Evolutionary conservation across 2,797 vertebrate species (phyloP), one percentile per base, ranked within the genome.

Genomic region (Leptatherina wallacei): DNA sequence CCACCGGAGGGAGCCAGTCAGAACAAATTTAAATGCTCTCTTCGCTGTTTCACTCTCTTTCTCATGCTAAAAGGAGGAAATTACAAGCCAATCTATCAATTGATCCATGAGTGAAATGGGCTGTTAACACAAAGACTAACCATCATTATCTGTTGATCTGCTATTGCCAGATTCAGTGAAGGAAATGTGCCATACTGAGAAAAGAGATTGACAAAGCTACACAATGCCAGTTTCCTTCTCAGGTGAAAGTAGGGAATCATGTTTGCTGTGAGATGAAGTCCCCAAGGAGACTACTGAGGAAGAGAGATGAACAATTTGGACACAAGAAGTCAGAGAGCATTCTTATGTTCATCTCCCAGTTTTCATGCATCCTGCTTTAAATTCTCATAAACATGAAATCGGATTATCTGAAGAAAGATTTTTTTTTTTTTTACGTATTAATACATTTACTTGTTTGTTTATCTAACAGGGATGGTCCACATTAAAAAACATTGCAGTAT

Each of bases 31-130:
- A 60, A 73, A 82, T 1, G 47, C 77, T 75, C 63, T 77, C 61
- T 32, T 65, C 65, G 71, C 78, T 63, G 78, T 85, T 87, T 88
- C 80, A 84, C 80, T 77, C 78, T 75, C 71, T 65, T 77, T 82
- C 66, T 75, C 57, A 35, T 69, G 77, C 72, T 84, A 78, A 85
- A 73, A 81, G 47, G 49, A 74, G 36, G 80, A 91, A 44, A 92
- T 92, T 89, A 89, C 73, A 71, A 85, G 66, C 70, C 85, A 70
- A 81, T 84, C 80, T 73, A 70, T 87, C 73, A 73, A 81, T 61
- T 72, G 82, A 88, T 89, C 82, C 59, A 38, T 16, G 73, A 65
- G 30, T 69, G 62, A 82, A 86, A 82, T 66, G 70, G 76, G 73
- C 63, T 61, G 75, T 89, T 88, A 83, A 81, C 73, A 80, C 65